A percentile compares a stretch with the other conserved stretches of the same genome.
phyloP scores from a whole-genome alignment of 2,888 invertebrate genomes.

The Hydraecia micacea region DNA sequence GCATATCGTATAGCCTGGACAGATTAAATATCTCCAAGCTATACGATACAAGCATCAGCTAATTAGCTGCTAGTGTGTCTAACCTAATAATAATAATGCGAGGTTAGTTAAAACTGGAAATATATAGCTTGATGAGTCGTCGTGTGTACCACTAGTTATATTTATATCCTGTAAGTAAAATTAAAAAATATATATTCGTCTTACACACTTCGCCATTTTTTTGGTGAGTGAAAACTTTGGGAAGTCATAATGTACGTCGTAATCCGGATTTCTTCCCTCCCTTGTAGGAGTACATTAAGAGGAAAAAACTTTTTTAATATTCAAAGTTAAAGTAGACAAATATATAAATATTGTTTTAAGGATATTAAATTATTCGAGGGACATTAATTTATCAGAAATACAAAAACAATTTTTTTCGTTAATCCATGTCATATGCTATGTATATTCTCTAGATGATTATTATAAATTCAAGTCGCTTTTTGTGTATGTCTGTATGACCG shows the following conservation, averaged over 20 bases:
- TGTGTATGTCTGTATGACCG: neutral
- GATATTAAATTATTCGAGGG: constrained; percentile 3
- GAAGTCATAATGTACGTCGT: constrained; percentile 37
- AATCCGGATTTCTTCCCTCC: constrained; percentile 41
- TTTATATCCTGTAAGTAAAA: neutral
- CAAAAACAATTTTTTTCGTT: neutral
- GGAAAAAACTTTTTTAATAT: constrained; percentile 49
- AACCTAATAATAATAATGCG: too few species aligned
- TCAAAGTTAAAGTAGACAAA: constrained; percentile 12
- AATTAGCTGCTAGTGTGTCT: too few species aligned
- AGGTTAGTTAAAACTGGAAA: too few species aligned
- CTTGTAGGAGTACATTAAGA: constrained; percentile 16
- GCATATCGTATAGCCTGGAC: too few species aligned
- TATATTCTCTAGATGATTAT: neutral
- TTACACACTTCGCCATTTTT: constrained; percentile 2
- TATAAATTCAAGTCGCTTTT: neutral
- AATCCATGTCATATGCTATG: neutral
- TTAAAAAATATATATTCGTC: neutral
- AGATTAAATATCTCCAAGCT: too few species aligned
- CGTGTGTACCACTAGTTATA: neutral
- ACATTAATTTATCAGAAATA: neutral
- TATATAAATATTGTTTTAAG: constrained; percentile 9
- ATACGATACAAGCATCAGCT: too few species aligned
- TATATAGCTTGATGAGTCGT: too few species aligned
- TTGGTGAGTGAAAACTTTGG: constrained; percentile 31